These are phyloP conservation scores for Chloropsis hardwickii DNA, from an alignment of 2,113 vertebrate genomes.

Conservation along the genomic window DNA sequence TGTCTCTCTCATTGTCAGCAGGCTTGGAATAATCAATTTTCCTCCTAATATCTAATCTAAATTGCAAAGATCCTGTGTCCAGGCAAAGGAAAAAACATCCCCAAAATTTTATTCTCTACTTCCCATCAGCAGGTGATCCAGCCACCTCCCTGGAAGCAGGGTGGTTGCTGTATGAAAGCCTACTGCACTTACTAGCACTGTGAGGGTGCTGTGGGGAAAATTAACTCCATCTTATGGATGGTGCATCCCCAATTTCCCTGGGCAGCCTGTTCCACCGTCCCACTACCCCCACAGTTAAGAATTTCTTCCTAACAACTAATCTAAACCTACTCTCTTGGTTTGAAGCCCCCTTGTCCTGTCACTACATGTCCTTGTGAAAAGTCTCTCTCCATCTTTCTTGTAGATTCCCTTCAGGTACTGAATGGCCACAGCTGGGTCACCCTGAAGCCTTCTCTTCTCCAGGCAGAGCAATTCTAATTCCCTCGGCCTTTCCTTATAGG, in stretches of 20 bases:
- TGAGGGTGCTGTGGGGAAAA: background rate
- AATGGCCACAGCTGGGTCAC: background rate
- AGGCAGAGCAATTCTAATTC: background rate
- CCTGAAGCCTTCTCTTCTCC: background rate
- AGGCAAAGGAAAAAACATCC: background rate
- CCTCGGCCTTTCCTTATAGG: background rate
- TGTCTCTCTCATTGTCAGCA: background rate
- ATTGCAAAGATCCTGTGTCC: accelerated
- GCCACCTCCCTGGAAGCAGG: background rate
- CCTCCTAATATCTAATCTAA: background rate
- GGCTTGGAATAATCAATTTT: background rate
- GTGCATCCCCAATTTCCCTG: background rate
- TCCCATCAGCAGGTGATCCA: background rate
- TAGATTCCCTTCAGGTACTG: background rate
- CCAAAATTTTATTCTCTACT: background rate
- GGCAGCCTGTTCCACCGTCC: background rate
- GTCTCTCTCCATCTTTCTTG: background rate
- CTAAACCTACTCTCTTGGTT: background rate
- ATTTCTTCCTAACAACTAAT: background rate
- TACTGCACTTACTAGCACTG: background rate
- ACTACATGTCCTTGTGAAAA: background rate
- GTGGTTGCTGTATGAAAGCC: background rate
- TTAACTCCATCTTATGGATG: background rate
- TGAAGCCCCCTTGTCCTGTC: background rate
- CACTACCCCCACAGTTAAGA: background rate